Conservation (phyloP, 2,113 vertebrate genomes). For the Xerus inauris region DNA sequence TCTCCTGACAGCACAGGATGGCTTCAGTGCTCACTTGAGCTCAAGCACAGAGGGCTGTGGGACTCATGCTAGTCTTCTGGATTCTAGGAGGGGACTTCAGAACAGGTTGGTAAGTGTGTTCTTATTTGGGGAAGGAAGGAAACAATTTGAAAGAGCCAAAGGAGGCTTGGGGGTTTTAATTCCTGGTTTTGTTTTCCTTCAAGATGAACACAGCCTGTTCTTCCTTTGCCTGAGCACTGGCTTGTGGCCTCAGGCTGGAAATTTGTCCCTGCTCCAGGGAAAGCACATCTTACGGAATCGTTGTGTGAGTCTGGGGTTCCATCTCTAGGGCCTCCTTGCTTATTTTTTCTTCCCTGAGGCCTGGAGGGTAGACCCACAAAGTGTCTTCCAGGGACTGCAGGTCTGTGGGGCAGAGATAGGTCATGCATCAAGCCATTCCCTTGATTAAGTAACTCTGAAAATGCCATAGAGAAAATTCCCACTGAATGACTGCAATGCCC, state of each 20-base stretch:
- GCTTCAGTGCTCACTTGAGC: neutral
- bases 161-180: neutral
- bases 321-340: neutral
- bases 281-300: neutral
- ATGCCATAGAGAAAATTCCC: neutral
- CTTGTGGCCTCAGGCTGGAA: too few species aligned
- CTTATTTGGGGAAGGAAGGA: neutral
- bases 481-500: fast-evolving
- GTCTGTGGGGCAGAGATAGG: neutral
- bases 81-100: neutral
- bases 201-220: neutral
- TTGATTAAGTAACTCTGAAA: neutral
- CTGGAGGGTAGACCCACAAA: fast-evolving
- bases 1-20: neutral
- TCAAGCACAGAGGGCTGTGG: neutral
- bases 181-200: neutral
- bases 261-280: neutral
- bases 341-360: too few species aligned
- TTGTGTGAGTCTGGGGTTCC: neutral
- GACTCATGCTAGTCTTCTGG: too few species aligned
- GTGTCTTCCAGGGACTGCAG: neutral
- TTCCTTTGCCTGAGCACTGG: neutral
- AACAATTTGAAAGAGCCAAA: neutral
- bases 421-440: neutral
- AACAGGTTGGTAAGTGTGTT: fast-evolving